Percentiles rank a stretch among this genome's conserved stretches.
Evolutionary conservation across 2,888 invertebrate species (phyloP).

Genomic region (Xestia sexstrigata): DNA sequence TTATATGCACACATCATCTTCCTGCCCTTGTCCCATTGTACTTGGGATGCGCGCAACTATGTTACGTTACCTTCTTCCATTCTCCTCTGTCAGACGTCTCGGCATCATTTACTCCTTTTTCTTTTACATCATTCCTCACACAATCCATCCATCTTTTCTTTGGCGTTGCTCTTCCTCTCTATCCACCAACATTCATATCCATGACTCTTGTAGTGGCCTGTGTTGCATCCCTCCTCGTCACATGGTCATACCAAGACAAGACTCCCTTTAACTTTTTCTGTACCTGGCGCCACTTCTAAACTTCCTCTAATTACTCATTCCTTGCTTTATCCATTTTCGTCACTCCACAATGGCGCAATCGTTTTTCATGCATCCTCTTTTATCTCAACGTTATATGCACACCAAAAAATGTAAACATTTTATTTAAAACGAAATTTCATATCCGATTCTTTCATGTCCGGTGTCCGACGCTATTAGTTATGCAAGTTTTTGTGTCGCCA

Average conservation of each 20-base stretch:
- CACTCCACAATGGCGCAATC: neutral
- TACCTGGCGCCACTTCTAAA: neutral
- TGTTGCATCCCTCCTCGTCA: neutral
- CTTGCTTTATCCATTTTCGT: neutral
- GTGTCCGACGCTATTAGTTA: constrained; percentile 43
- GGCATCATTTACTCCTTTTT: neutral
- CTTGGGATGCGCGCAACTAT: no score
- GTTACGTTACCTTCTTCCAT: neutral
- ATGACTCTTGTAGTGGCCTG: neutral
- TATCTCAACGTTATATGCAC: neutral
- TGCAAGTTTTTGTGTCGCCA: constrained; percentile 56
- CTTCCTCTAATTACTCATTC: neutral
- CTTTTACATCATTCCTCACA: neutral
- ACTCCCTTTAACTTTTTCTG: neutral
- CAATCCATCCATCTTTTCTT: neutral
- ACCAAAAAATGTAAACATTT: constrained; percentile 3
- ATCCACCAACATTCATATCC: neutral
- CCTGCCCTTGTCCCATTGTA: neutral
- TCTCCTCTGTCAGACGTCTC: neutral
- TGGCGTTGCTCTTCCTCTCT: no score
- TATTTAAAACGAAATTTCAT: constrained; percentile 2
- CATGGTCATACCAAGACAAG: neutral
- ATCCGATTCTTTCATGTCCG: constrained; percentile 6
- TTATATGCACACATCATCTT: neutral
- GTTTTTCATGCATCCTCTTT: neutral